Conservation (phyloP, 2,113 vertebrate genomes). For the Catagonus wagneri region DNA sequence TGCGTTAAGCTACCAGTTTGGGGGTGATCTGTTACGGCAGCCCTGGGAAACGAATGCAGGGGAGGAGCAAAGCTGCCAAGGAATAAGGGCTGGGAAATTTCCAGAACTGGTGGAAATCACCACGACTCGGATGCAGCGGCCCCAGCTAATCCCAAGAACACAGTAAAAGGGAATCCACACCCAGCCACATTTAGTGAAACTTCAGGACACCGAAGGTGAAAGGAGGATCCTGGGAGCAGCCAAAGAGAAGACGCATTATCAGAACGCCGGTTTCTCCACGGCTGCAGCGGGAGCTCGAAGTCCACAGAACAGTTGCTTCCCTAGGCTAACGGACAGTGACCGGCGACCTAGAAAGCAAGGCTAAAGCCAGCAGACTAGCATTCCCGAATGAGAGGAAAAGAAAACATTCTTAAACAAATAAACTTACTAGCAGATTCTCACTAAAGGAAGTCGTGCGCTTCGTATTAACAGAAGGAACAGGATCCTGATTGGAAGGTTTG, state of each 20-base stretch:
- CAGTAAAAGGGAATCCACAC: neutral
- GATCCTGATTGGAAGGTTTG: neutral
- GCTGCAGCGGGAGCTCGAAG: rapidly evolving
- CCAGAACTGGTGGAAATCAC: neutral
- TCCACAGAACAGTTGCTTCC: neutral
- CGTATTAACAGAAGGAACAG: neutral
- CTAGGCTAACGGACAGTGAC: neutral
- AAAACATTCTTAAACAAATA: neutral
- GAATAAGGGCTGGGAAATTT: neutral
- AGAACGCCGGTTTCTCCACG: neutral
- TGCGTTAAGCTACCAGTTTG: no score
- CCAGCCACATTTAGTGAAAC: neutral
- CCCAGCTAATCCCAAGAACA: neutral
- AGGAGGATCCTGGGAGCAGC: neutral
- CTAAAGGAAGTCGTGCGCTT: neutral
- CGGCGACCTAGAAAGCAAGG: neutral
- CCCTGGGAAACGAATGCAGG: neutral
- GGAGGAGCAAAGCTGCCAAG: neutral
- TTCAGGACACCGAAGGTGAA: neutral
- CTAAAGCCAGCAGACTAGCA: neutral
- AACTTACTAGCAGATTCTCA: neutral
- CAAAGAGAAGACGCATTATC: neutral
- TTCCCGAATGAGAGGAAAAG: neutral
- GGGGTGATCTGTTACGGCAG: no score
- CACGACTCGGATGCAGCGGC: neutral